phyloP scores from a whole-genome alignment of 2,797 vertebrate genomes.

The Hemibagrus guttatus region DNA sequence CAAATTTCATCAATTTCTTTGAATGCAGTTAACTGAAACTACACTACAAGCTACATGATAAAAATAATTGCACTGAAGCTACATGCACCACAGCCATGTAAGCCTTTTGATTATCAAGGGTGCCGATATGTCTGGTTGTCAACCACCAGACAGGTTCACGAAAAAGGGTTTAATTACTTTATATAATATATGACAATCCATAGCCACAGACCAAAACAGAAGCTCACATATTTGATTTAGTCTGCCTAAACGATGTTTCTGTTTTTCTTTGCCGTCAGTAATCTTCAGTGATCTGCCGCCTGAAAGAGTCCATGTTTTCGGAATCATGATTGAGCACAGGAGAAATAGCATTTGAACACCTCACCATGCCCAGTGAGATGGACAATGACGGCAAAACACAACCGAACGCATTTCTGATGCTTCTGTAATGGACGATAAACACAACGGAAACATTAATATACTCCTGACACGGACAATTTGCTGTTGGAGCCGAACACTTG shows the following conservation, averaged over 20 bases:
- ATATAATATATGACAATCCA: neutral
- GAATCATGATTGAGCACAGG: conserved; percentile 6
- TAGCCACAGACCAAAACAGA: neutral
- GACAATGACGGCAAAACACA: neutral
- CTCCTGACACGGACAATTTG: conserved; percentile 66
- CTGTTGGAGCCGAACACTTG: conserved; percentile 59
- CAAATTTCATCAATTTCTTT: neutral
- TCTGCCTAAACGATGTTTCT: neutral
- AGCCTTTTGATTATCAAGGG: neutral
- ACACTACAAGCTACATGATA: neutral
- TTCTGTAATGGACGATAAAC: conserved; percentile 65
- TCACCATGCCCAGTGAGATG: neutral
- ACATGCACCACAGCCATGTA: neutral
- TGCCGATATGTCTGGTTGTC: neutral
- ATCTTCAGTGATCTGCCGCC: neutral
- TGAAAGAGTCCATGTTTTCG: neutral
- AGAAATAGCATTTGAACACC: neutral
- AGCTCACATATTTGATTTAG: neutral
- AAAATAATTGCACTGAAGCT: conserved; percentile 3
- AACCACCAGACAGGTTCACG: neutral
- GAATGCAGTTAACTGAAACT: neutral
- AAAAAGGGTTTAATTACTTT: neutral
- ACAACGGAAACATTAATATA: conserved; percentile 69
- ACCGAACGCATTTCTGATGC: conserved; percentile 44
- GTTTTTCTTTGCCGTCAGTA: neutral